Base-by-base conservation (phyloP, 2,797 vertebrate genomes). In the Dendrocincla tyrannina region DNA sequence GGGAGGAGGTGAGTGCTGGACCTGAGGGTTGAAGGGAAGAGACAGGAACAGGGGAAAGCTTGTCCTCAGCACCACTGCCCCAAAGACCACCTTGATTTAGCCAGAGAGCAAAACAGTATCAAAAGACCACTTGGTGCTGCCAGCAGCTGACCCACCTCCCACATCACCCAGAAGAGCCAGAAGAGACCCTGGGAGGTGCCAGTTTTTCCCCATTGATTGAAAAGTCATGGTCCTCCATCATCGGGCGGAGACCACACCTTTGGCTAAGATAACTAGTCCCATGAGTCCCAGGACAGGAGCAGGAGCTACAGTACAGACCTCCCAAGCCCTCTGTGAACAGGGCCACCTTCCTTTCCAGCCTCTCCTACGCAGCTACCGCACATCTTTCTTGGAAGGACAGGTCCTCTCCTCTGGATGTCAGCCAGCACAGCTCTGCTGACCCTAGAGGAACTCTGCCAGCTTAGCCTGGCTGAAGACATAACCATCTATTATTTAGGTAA, bases 401-500 rank as follows among this genome's bases (percentile, higher is more conserved):
- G 69, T 59, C 76, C n/a, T 86, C 62, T 83, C 62, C 76, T 88
- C 77, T 90, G 85, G 83, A 84, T 16, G 10, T 11, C 69, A 86
- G 89, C 73, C 93, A 94, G 73, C 7, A 0, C 28, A 82, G 67
- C 42, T 85, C 77, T 91, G 83, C 70, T 91, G 88, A 69, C 80
- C 95, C 79, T 94, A 74, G 67, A 90, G 79, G 76, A 95, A 41
- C 89, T 90, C 83, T 81, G 85, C 69, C 85, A 91, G 89, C 79
- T 85, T 91, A 55, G n/a, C 63, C 90, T 69, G 55, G 47, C 80
- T 52, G 50, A 85, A 68, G 84, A 94, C 86, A 55, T 47, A 85
- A 52, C 76, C 83, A 93, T 91, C 66, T 88, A 95, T 90, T 80
- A 92, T 89, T 90, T 78, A 95, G 80, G 82, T 84, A 87, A 81